Conservation (phyloP, 2,888 invertebrate genomes). For the Druceiella hillmani region DNA sequence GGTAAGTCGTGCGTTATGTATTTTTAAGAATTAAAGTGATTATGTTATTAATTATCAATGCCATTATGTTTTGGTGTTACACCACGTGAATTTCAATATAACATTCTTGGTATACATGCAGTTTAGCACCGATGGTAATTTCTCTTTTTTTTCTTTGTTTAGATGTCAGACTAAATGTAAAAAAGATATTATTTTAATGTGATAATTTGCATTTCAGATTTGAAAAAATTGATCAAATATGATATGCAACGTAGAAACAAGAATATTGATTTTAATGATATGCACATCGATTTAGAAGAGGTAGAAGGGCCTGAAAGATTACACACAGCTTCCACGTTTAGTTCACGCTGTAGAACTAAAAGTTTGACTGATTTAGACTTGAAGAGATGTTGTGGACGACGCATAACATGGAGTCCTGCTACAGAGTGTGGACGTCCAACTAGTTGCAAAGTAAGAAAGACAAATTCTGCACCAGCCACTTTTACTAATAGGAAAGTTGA, state of each 20-base stretch:
- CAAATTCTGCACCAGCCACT: conserved; percentile 38
- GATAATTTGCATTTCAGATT: conserved; percentile 44
- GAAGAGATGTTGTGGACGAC: conserved; percentile 34
- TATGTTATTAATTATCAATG: too few species aligned
- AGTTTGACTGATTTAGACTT: conserved; percentile 25
- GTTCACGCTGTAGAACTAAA: conserved; percentile 39
- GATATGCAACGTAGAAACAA: conserved; percentile 43
- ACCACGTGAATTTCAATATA: too few species aligned
- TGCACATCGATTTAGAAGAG: conserved; percentile 28
- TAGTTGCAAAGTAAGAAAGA: conserved; percentile 27
- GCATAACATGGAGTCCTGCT: conserved; percentile 25
- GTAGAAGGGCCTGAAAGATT: conserved; percentile 37
- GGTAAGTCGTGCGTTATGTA: too few species aligned
- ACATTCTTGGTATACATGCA: too few species aligned
- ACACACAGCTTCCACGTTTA: conserved; percentile 45
- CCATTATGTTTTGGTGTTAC: too few species aligned
- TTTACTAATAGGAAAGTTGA: conserved; percentile 26
- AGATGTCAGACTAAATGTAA: too few species aligned
- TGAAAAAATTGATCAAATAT: conserved; percentile 62
- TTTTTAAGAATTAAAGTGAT: too few species aligned
- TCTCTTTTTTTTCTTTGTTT: conserved; percentile 12
- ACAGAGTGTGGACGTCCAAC: too few species aligned
- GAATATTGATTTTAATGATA: conserved; percentile 26
- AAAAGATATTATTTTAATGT: neutral
- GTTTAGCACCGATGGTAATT: too few species aligned